Conservation (phyloP, 2,113 vertebrate genomes). For the Meleagris gallopavo region DNA sequence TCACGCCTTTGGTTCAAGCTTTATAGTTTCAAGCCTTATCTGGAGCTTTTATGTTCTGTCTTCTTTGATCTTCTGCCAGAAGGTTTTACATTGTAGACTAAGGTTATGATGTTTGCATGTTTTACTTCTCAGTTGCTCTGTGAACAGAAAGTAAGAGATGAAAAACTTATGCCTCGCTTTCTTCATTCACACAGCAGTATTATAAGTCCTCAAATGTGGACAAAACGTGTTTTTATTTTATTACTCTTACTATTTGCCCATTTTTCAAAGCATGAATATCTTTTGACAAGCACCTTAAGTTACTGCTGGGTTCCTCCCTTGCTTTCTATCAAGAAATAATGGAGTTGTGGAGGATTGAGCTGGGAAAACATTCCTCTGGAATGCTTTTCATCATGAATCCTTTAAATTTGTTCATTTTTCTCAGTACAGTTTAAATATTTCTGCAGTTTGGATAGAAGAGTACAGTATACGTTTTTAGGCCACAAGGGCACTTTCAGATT, state of each 20-base stretch:
- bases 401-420: background rate
- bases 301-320: background rate
- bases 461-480: background rate
- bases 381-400: background rate
- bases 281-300: background rate
- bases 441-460: background rate
- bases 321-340: background rate
- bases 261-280: background rate
- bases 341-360: background rate
- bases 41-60: conserved; percentile 69
- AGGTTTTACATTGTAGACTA: conserved; percentile 52
- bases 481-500: background rate
- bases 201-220: background rate
- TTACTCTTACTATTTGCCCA: background rate
- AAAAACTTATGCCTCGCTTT: background rate
- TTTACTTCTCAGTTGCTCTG: conserved; percentile 47
- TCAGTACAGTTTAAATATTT: background rate
- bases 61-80: conserved; percentile 77
- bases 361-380: background rate
- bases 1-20: conserved; percentile 43
- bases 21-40: conserved; percentile 71
- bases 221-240: background rate
- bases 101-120: conserved; percentile 63
- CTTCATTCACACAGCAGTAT: background rate
- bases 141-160: conserved; percentile 40